Base-by-base conservation (phyloP, 2,888 invertebrate species). In the Pantelozetes paolii region DNA sequence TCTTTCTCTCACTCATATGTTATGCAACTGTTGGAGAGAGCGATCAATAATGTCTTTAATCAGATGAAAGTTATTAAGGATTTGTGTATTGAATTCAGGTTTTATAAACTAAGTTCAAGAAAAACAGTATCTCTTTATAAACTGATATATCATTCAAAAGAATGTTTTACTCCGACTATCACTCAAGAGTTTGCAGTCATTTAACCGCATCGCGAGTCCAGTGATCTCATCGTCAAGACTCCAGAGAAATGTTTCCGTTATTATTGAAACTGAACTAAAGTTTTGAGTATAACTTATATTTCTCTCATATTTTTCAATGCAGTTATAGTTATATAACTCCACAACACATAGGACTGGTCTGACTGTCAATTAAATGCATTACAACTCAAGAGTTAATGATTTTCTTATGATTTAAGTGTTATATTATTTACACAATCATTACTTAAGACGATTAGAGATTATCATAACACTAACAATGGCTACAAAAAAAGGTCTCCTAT, bases 51-150 rank as follows among this genome's bases (percentile, higher is more conserved):
- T 67, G 23, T 40, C 36, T 20, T 67, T 42, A 67, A 67, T 67
- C 67, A 67, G 67, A 67, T 67, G 42, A 67, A 59, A 59, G 59
- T 59, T 59, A 59, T 59, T 59, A 59, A 59, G 59, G 3, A 59
- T 59, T 59, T 30, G 30, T 59, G 18, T 59, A 59, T 59, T 13
- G 32, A 59, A 59, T 59, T 23, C 20, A 23, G 59, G 20, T 59
- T 59, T 54, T 54, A 54, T 54, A 30, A n/a, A n/a, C n/a, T n/a
- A n/a, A n/a, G n/a, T 18, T 26, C 28, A 30, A 13, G 15, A 59
- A 59, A 26, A 59, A 13, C 32, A 30, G 26, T 26, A 59, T 59
- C 59, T 59, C 13, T 59, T 59, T 59, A 59, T 59, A 59, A 36
- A 59, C 32, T 59, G 59, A 59, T 59, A 59, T 59, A 59, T 59